Evolutionary conservation across 1,140 invertebrate species (phyloP).

Genomic region (Brachionus angularis): DNA sequence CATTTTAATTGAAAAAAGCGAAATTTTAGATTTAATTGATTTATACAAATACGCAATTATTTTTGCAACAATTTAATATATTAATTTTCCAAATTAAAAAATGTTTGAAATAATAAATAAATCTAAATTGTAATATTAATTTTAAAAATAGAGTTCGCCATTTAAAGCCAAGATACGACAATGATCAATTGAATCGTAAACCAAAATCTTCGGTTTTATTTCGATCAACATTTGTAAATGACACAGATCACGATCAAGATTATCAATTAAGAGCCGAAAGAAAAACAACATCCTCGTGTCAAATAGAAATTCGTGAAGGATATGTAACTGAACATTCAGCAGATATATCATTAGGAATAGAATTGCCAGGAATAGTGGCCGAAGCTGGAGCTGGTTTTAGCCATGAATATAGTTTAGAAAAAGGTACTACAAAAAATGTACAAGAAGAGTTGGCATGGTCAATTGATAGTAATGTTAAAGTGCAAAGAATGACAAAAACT

Average conservation of each 20-base stretch:
- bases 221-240: conserved; percentile 59
- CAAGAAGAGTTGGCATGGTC: conserved; percentile 59
- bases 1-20: no score
- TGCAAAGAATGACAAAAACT: conserved; percentile 46
- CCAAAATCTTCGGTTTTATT: conserved; percentile 54
- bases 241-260: conserved; percentile 57
- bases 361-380: conserved; percentile 48
- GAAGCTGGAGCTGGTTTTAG: conserved; percentile 61
- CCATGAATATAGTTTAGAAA: conserved; percentile 59
- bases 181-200: not conserved
- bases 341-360: conserved; percentile 26
- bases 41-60: not conserved
- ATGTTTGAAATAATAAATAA: no score
- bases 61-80: no score
- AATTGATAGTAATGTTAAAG: conserved; percentile 59
- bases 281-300: conserved; percentile 57
- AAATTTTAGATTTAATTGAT: no score
- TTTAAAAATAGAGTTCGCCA: conserved; percentile 20
- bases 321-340: not conserved
- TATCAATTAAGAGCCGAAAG: conserved; percentile 61
- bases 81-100: not conserved
- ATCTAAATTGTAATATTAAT: no score
- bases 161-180: conserved; percentile 1
- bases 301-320: conserved; percentile 53
- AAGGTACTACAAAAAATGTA: conserved; percentile 53